A percentile compares a stretch with the other conserved stretches of the same genome.
Conservation (phyloP, 2,888 invertebrate genomes). For the Cistogaster globosa region DNA sequence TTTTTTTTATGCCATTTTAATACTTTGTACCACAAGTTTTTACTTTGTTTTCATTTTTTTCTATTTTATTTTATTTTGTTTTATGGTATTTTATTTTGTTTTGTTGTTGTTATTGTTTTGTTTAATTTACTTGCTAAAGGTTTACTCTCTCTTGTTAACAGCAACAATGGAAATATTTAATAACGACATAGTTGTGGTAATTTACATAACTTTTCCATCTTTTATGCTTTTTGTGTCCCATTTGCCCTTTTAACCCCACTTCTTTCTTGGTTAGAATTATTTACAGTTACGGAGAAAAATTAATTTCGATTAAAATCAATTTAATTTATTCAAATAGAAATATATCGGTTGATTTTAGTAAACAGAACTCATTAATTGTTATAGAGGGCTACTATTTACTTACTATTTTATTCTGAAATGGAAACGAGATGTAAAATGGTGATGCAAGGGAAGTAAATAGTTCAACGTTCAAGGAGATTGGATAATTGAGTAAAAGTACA, state of each 20-base stretch:
- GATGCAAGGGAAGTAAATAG: too few relatives aligned
- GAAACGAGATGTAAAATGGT: too few relatives aligned
- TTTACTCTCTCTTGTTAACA: conserved; percentile 44
- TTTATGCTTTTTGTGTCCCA: neutral
- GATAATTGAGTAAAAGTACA: too few relatives aligned
- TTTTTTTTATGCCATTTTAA: conserved; percentile 9
- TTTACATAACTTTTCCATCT: conserved; percentile 24
- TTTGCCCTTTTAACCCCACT: neutral
- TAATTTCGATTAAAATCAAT: conserved; percentile 14
- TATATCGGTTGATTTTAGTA: too few relatives aligned
- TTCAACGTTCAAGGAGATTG: too few relatives aligned
- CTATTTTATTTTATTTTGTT: conserved; percentile 21
- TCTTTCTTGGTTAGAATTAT: conserved; percentile 30
- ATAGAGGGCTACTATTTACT: too few relatives aligned
- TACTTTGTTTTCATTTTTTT: conserved; percentile 7
- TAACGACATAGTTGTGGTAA: conserved; percentile 63
- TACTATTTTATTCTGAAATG: too few relatives aligned
- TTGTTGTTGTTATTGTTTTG: too few relatives aligned
- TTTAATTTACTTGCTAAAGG: neutral
- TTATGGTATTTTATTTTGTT: neutral
- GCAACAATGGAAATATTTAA: conserved; percentile 65
- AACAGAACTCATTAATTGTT: too few relatives aligned
- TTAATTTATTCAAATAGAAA: too few relatives aligned
- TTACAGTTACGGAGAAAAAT: conserved; percentile 19
- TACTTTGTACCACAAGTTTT: conserved; percentile 27